phyloP scores from a whole-genome alignment of 2,888 invertebrate species.

The Drosophila quinaria region DNA sequence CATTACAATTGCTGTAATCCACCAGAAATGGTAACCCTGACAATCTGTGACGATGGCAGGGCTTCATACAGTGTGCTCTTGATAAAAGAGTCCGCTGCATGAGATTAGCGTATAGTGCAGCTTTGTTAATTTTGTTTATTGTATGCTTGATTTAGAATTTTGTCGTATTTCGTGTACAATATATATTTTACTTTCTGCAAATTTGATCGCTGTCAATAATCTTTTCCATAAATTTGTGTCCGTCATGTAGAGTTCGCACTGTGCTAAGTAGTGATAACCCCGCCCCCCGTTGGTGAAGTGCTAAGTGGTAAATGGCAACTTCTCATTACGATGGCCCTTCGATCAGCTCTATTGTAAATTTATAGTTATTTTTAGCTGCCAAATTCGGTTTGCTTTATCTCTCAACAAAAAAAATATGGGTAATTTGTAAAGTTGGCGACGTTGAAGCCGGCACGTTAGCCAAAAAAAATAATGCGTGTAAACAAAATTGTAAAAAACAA shows the following conservation, averaged over 20 bases:
- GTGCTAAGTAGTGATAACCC: constrained; percentile 6
- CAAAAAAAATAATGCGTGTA: constrained; percentile 47
- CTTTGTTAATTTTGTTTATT: too few relatives aligned
- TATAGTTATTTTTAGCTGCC: constrained; percentile 43
- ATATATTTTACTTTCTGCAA: background rate
- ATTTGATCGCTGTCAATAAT: background rate
- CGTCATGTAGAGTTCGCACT: constrained; percentile 18
- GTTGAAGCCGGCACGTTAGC: constrained; percentile 66
- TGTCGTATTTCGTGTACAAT: too few relatives aligned
- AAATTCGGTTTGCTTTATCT: constrained; percentile 44
- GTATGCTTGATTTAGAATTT: too few relatives aligned
- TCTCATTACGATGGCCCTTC: constrained; percentile 27
- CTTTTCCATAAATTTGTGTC: background rate
- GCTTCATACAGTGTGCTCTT: constrained; percentile 20
- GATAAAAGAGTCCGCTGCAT: background rate
- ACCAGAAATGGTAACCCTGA: constrained; percentile 33
- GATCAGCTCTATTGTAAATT: constrained; percentile 36
- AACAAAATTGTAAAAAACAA: constrained; percentile 64
- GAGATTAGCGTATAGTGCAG: background rate
- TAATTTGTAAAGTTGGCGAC: constrained; percentile 49
- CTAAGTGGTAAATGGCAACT: constrained; percentile 48
- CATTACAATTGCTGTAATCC: constrained; percentile 32
- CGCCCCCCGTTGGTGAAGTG: constrained; percentile 34
- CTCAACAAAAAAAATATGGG: constrained; percentile 43
- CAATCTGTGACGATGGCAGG: constrained; percentile 15